Evolutionary conservation across 2,888 invertebrate species (phyloP), one percentile per base, ranked within the genome.

Genomic region (Drepana falcataria): DNA sequence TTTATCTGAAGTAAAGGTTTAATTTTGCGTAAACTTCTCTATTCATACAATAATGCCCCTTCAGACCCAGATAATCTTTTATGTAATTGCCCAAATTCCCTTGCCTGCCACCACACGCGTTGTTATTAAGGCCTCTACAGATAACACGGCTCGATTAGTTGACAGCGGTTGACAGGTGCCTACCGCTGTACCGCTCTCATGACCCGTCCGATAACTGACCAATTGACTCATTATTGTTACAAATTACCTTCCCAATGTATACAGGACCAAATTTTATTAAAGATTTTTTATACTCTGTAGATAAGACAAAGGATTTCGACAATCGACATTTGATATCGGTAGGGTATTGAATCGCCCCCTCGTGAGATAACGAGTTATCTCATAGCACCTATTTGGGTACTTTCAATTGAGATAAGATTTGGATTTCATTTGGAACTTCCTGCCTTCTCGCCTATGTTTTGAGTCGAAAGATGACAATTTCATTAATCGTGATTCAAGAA

Each of bases 101-200:
- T 64, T 62, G 60, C 59, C 71, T 62, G 60, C 59, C 71, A 63
- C 70, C 75, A 66, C 71, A 68, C 65, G 61, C 66, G 69, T 66
- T 68, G 71, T 77, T 79, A 79, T 81, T 79, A 80, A 75, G 75
- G 72, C 71, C 71, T 70, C 58, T 55, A 70, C 67, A 69, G 81
- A 79, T 79, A 79, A 77, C 69, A 67, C 58, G 33, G 59, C 54
- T 63, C 68, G 79, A 81, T 80, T 75, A 65, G 75, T 71, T 76
- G 81, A 80, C 82, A 79, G 65, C 76, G 77, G 76, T 66, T 77
- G 83, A 83, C 85, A 83, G 84, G 79, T 83, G 83, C 66, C 59
- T 64, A 51, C 56, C 66, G 76, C 75, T 65, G 59, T 64, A 51
- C 56, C 66, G 76, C 75, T 85, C 85, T 83, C 83, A 81, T 81